phyloP scores from a whole-genome alignment of 2,113 vertebrate genomes.

The Corydoras maculifer region DNA sequence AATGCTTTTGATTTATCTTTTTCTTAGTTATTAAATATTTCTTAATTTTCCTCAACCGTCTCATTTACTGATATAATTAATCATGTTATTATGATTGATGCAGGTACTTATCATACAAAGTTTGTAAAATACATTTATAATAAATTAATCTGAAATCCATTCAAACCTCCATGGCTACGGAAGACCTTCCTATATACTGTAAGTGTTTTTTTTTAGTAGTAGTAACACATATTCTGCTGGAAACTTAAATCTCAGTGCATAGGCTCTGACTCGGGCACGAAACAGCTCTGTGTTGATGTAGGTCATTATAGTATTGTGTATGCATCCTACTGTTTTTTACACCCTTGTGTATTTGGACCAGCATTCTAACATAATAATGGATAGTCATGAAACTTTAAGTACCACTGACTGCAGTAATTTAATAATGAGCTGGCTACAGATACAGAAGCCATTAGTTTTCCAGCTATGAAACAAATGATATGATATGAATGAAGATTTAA shows the following conservation, averaged over 20 bases:
- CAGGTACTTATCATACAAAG: no score
- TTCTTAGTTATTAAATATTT: no score
- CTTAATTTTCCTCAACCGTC: no score
- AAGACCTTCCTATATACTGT: no score
- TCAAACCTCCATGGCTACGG: no score
- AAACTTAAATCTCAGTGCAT: not conserved
- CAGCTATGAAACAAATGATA: not conserved
- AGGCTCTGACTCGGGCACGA: not conserved
- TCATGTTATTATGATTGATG: no score
- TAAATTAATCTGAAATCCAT: no score
- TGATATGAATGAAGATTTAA: no score
- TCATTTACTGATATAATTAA: no score
- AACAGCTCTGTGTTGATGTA: conserved; percentile 42
- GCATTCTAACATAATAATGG: conserved; percentile 55
- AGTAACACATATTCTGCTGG: conserved; percentile 1
- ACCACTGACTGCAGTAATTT: conserved; percentile 56
- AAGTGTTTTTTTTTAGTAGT: not conserved
- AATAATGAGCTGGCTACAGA: conserved; percentile 57
- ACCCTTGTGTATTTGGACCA: conserved; percentile 1
- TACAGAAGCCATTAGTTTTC: conserved; percentile 17
- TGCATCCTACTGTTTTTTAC: not conserved
- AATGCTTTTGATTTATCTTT: no score
- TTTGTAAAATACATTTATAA: no score
- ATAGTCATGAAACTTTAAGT: conserved; percentile 58
- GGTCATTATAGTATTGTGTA: conserved; percentile 45